phyloP scores from a whole-genome alignment of 2,113 vertebrate species.

The Oostethus manadensis region DNA sequence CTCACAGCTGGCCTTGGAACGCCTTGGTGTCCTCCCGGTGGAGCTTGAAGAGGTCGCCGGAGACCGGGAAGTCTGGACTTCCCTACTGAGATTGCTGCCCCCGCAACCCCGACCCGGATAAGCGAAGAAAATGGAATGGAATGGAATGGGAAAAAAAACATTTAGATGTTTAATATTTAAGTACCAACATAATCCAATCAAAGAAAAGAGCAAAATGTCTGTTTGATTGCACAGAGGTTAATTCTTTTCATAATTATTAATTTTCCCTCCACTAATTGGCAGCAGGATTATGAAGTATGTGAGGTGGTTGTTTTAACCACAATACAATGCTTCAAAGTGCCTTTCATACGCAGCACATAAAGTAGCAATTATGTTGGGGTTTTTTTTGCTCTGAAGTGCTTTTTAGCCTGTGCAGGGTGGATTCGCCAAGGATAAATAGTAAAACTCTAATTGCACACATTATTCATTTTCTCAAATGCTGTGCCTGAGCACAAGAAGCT shows the following conservation, averaged over 20 bases:
- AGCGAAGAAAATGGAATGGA: too few species aligned
- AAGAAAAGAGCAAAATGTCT: slow-evolving; percentile 41
- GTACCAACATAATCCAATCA: slow-evolving; percentile 26
- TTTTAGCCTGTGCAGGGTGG: slow-evolving; percentile 51
- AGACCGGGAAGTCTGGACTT: too few species aligned
- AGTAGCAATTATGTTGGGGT: slow-evolving; percentile 53
- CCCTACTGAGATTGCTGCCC: too few species aligned
- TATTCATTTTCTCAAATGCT: slow-evolving; percentile 58
- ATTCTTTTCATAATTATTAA: slow-evolving; percentile 68
- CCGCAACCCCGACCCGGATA: too few species aligned
- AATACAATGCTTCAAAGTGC: slow-evolving; percentile 44
- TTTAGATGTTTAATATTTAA: slow-evolving; percentile 27
- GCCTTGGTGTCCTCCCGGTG: too few species aligned
- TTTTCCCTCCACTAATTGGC: slow-evolving; percentile 62
- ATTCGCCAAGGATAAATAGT: slow-evolving; percentile 56
- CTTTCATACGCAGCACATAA: slow-evolving; percentile 50
- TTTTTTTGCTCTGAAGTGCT: slow-evolving; percentile 35
- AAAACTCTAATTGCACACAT: slow-evolving; percentile 64
- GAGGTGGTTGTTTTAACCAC: slow-evolving; percentile 47
- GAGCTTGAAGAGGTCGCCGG: too few species aligned
- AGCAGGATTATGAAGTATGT: slow-evolving; percentile 60
- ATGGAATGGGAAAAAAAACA: slow-evolving; percentile 14
- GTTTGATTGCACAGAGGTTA: slow-evolving; percentile 57
- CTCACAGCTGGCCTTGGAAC: too few species aligned
- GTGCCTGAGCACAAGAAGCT: slow-evolving; percentile 55